Percentiles rank a stretch among this genome's conserved stretches.
Conservation (phyloP, 2,113 vertebrate genomes). For the Anguilla japonica region DNA sequence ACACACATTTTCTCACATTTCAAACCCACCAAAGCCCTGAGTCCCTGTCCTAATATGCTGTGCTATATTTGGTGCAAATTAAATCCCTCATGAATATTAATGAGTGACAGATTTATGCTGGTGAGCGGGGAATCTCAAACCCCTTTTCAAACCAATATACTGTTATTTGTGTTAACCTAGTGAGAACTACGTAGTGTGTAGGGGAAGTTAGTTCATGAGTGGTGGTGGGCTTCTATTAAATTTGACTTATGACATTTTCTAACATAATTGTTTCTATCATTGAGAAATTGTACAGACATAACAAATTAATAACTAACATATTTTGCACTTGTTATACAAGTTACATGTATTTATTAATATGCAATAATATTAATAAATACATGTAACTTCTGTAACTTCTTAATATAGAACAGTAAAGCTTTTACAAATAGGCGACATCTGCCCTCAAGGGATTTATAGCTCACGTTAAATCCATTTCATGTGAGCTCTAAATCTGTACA, state of each 20-base stretch:
- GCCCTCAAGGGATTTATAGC: background rate
- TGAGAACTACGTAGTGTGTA: background rate
- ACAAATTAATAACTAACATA: background rate
- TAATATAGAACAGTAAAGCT: too few relatives aligned
- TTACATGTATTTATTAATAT: too few relatives aligned
- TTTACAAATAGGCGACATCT: background rate
- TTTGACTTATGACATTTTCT: background rate
- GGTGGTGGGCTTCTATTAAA: background rate
- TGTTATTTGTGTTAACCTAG: background rate
- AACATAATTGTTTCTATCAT: background rate
- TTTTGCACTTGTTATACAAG: too few relatives aligned
- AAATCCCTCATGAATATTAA: conserved; percentile 22
- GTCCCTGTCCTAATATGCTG: background rate
- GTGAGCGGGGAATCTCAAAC: background rate
- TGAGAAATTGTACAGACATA: background rate
- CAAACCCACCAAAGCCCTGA: background rate
- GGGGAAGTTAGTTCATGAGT: background rate
- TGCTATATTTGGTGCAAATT: conserved; percentile 16
- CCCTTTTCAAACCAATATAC: background rate
- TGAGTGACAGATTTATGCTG: background rate
- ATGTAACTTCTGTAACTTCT: too few relatives aligned
- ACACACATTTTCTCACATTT: background rate
- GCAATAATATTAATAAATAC: too few relatives aligned
- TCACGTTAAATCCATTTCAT: background rate
- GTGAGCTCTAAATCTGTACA: background rate